These are phyloP conservation scores for Cynopterus sphinx DNA, from an alignment of 2,797 vertebrate genomes.

Conservation along the genomic window DNA sequence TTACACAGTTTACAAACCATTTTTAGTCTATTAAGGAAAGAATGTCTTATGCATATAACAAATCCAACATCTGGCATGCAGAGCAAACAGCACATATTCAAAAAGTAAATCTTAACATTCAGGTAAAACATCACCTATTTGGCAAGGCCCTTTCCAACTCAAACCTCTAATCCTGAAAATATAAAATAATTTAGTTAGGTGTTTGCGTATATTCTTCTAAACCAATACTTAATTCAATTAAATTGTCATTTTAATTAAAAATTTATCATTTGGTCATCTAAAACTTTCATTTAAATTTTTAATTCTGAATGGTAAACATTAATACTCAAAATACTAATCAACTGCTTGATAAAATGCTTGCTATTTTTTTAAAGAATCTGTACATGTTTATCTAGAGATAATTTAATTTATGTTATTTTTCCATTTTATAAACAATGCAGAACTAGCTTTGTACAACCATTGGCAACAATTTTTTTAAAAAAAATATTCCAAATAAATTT, in stretches of 20 bases:
- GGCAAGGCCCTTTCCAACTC: background rate
- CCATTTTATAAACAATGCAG: slow-evolving; percentile 37
- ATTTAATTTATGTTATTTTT: slow-evolving; percentile 18
- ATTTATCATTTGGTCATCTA: slow-evolving; percentile 17
- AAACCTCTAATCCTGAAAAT: slow-evolving; percentile 11
- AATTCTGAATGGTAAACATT: slow-evolving; percentile 48
- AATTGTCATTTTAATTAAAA: slow-evolving; percentile 44
- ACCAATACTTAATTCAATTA: background rate
- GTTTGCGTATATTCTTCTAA: background rate
- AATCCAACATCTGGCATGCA: background rate
- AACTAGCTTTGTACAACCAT: slow-evolving; percentile 5
- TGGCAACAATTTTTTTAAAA: slow-evolving; percentile 19
- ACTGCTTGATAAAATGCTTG: background rate
- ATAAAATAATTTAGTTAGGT: slow-evolving; percentile 27
- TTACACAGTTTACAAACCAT: slow-evolving; percentile 15
- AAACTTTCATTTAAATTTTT: slow-evolving; percentile 34
- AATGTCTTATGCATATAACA: background rate
- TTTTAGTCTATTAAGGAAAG: background rate
- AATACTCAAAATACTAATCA: slow-evolving; percentile 34
- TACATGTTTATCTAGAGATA: slow-evolving; percentile 2
- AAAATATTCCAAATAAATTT: slow-evolving; percentile 57
- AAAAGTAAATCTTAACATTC: background rate
- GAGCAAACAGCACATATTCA: background rate
- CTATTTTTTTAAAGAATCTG: background rate
- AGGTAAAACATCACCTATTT: background rate